Percentiles rank a stretch among this genome's conserved stretches.
Conservation (phyloP, 1,140 invertebrate genomes). For the Aphidius gifuensis region DNA sequence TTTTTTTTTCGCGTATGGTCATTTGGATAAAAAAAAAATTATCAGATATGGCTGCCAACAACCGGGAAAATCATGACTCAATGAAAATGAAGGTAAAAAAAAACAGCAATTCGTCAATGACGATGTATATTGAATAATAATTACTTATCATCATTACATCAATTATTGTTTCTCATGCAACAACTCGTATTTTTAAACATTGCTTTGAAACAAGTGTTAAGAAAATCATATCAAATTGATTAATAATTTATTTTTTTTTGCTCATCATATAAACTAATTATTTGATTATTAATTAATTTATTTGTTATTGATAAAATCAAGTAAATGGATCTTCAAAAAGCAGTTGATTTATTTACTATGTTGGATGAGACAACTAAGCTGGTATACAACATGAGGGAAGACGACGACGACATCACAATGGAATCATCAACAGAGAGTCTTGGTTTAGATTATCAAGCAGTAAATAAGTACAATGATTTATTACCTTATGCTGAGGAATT, state of each 20-base stretch:
- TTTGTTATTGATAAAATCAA: too few species aligned
- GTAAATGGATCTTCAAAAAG: too few species aligned
- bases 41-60: conserved; percentile 27
- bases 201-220: too few species aligned
- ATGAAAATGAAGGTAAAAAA: conserved; percentile 28
- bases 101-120: conserved; percentile 14
- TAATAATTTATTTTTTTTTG: too few species aligned
- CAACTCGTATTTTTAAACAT: too few species aligned
- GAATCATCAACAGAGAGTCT: conserved; percentile 32
- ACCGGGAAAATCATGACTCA: conserved; percentile 30
- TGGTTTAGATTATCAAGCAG: conserved; percentile 58
- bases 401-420: conserved; percentile 29
- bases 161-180: too few species aligned
- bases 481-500: conserved; percentile 66
- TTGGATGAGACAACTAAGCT: too few species aligned
- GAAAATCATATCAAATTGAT: too few species aligned
- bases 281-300: background rate
- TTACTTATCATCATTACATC: background rate
- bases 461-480: conserved; percentile 64
- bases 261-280: too few species aligned
- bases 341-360: too few species aligned
- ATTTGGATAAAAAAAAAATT: conserved; percentile 11
- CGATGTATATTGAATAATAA: background rate
- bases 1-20: too few species aligned
- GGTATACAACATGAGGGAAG: background rate